Conservation (phyloP, 2,888 invertebrate species). For the Diaprepes abbreviatus region DNA sequence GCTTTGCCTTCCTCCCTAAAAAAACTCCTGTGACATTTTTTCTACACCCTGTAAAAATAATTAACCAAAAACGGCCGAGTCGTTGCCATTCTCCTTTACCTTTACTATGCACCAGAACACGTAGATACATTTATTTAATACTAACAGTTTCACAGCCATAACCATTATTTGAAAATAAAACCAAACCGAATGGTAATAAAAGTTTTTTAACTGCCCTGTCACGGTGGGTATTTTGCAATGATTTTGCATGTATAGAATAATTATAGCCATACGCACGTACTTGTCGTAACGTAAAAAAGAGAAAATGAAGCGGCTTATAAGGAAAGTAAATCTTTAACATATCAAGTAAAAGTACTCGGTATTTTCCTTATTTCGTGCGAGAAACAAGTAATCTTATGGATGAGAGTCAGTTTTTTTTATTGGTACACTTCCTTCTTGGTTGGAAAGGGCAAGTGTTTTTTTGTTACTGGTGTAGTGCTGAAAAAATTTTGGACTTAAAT, state of each 20-base stretch:
- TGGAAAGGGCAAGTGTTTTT: not conserved
- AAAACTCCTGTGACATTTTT: not conserved
- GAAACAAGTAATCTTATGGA: conserved; percentile 1
- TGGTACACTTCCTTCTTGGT: not conserved
- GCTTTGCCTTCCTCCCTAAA: no score
- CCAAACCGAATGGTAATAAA: conserved; percentile 40
- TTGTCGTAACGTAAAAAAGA: conserved; percentile 16
- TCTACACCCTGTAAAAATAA: not conserved
- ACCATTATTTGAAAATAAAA: conserved; percentile 49
- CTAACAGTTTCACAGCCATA: conserved; percentile 44
- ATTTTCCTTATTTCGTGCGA: conserved; percentile 25
- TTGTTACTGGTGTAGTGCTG: no score
- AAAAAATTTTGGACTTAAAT: no score
- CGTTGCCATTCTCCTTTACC: conserved; percentile 10
- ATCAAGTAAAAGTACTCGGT: conserved; percentile 30
- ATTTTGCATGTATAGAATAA: conserved; percentile 50
- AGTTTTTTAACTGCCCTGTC: conserved; percentile 29
- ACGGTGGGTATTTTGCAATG: conserved; percentile 46
- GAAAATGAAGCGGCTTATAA: conserved; percentile 36
- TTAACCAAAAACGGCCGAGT: conserved; percentile 11
- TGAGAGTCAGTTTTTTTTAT: not conserved
- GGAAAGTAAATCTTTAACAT: conserved; percentile 45
- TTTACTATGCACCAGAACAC: conserved; percentile 39
- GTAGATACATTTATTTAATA: conserved; percentile 40
- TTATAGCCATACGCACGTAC: conserved; percentile 44